A percentile compares a stretch with the other conserved stretches of the same genome.
These are phyloP conservation scores for Lophotriccus pileatus DNA, from an alignment of 2,797 vertebrate species.

Conservation along the genomic window DNA sequence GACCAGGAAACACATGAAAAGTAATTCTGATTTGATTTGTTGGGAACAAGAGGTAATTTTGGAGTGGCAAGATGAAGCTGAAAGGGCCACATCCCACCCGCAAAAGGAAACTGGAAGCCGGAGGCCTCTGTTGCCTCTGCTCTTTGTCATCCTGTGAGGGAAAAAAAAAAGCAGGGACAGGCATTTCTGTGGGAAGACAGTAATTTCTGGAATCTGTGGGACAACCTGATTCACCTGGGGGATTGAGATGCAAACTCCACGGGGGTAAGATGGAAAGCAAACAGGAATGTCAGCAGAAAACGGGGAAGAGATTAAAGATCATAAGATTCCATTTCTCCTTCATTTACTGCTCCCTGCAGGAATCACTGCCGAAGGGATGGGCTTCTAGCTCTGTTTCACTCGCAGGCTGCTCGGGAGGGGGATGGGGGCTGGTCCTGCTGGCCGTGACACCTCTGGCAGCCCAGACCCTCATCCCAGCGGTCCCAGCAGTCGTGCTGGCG, in stretches of 20 bases:
- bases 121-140: background rate
- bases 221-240: background rate
- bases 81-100: background rate
- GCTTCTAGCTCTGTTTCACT: background rate
- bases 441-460: background rate
- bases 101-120: background rate
- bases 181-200: background rate
- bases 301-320: background rate
- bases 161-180: background rate
- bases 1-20: background rate
- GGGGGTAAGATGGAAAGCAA: background rate
- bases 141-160: background rate
- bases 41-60: background rate
- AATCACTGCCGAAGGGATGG: background rate
- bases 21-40: background rate
- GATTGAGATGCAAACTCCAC: background rate
- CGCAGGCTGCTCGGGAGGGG: accelerated
- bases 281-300: background rate
- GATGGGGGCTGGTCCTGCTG: background rate
- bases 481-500: background rate
- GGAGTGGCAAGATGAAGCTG: background rate
- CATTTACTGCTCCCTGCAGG: background rate
- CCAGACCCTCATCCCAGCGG: accelerated
- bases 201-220: background rate
- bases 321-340: background rate